Percentiles rank a stretch among this genome's conserved stretches.
Conservation (phyloP, 2,888 invertebrate species). For the Isotomurus palustris region DNA sequence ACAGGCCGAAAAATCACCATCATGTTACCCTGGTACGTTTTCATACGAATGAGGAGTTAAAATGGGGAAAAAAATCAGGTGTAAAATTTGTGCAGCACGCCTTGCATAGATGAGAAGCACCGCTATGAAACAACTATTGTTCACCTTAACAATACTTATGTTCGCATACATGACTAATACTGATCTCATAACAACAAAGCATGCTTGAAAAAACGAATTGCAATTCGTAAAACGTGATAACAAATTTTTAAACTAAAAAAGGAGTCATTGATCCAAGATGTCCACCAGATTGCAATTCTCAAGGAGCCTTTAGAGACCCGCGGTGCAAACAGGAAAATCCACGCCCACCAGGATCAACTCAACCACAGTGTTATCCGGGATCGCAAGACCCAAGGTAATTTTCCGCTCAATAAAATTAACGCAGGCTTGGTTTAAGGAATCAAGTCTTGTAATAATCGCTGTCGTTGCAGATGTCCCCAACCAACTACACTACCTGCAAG, state of each 20-base stretch:
- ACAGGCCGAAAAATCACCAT: constrained; percentile 30
- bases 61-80: no score
- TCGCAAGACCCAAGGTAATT: constrained; percentile 24
- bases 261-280: constrained; percentile 10
- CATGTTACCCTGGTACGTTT: constrained; percentile 46
- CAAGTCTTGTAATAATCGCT: constrained; percentile 20
- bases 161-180: background rate
- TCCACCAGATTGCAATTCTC: constrained; percentile 23
- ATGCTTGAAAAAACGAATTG: no score
- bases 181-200: background rate
- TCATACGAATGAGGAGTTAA: no score
- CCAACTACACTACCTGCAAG: constrained; percentile 1
- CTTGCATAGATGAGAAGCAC: no score
- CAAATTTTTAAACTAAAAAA: background rate
- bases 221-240: no score
- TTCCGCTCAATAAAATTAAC: background rate
- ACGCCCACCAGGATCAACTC: constrained; percentile 13
- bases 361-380: constrained; percentile 19
- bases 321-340: constrained; percentile 30
- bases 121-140: no score
- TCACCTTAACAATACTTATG: background rate
- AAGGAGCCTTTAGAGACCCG: constrained; percentile 10
- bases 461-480: constrained; percentile 21
- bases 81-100: no score
- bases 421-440: background rate